phyloP scores from a whole-genome alignment of 2,888 invertebrate genomes.

The Allophyes oxyacanthae region DNA sequence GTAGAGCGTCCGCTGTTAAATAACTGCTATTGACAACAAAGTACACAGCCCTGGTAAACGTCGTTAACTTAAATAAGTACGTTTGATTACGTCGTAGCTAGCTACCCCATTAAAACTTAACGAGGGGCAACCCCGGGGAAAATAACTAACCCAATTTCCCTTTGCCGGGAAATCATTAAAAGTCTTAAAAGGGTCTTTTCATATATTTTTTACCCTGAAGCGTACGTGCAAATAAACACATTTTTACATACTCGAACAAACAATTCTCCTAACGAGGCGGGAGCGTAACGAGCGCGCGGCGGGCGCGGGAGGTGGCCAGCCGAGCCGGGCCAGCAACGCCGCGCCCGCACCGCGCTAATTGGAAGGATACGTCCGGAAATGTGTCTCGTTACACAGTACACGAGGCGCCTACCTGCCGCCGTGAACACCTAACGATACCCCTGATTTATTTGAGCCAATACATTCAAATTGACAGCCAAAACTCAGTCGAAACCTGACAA shows the following conservation, averaged over 20 bases:
- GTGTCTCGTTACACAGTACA: constrained; percentile 84
- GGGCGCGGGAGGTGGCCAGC: constrained; percentile 57
- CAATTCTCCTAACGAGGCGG: constrained; percentile 88
- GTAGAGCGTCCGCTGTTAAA: constrained; percentile 61
- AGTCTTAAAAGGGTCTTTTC: constrained; percentile 90
- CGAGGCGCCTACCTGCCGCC: constrained; percentile 71
- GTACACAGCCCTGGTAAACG: constrained; percentile 81
- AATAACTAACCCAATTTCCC: constrained; percentile 90
- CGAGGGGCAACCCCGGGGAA: constrained; percentile 89
- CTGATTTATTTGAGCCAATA: constrained; percentile 80
- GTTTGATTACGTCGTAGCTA: constrained; percentile 88
- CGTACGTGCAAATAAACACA: constrained; percentile 90
- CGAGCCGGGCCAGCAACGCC: constrained; percentile 57
- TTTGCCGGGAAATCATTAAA: constrained; percentile 90
- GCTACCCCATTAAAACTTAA: constrained; percentile 90
- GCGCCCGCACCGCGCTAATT: constrained; percentile 75
- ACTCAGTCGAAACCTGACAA: constrained; percentile 46
- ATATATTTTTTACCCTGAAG: constrained; percentile 87
- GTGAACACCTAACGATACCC: constrained; percentile 69
- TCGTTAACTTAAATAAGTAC: constrained; percentile 89
- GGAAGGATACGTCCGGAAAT: constrained; percentile 84
- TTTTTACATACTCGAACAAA: constrained; percentile 90
- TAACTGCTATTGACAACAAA: constrained; percentile 83
- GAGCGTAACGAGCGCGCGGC: constrained; percentile 82
- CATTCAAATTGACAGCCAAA: constrained; percentile 80